Evolutionary conservation across 2,113 vertebrate genomes (phyloP), one percentile per base, ranked within the genome.

Genomic region (Misgurnus anguillicaudatus): DNA sequence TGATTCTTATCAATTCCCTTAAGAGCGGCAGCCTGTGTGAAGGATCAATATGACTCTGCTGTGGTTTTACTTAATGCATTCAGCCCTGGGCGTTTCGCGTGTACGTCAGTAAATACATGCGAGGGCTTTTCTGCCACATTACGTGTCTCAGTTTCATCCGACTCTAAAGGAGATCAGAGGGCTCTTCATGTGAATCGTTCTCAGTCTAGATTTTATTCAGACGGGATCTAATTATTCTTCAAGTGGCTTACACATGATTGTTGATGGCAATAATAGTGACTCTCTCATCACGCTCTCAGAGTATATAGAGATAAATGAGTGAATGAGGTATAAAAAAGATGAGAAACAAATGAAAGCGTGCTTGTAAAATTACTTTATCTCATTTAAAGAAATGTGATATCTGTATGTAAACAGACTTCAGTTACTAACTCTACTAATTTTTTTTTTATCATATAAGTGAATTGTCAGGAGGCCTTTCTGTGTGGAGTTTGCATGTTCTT

Each of bases 1-100:
- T 82, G 63, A 78, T 80, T 75, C 81, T 75, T 80, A 78, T 78
- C 79, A 83, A 82, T 82, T 87, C 82, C 82, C 76, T 77, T 72
- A 80, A 82, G 81, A 80, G 82, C 57, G 69, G 7, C 21, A 63
- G 75, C 61, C 82, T 69, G 80, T 78, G 80, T 72, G 70, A 76
- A 80, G 75, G 82, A 85, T 86, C 80, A 75, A 86, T 86, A 83
- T 24, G 24, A 61, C 24, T 31, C 66, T 42, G 75, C 70, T 81
- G 76, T 78, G 70, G 65, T 82, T 78, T 65, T 70, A 78, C 72
- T 80, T 80, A 77, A 85, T 77, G 80, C 63, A 64, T 62, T 63
- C 80, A 31, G 55, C 66, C 53, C 53, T 77, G 19, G 68, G 67
- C 42, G 6, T 4, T 41, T 51, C 63, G 47, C 1, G n/a, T 19